Evolutionary conservation across 1,140 invertebrate genomes (phyloP).

Genomic region (Patella vulgata): DNA sequence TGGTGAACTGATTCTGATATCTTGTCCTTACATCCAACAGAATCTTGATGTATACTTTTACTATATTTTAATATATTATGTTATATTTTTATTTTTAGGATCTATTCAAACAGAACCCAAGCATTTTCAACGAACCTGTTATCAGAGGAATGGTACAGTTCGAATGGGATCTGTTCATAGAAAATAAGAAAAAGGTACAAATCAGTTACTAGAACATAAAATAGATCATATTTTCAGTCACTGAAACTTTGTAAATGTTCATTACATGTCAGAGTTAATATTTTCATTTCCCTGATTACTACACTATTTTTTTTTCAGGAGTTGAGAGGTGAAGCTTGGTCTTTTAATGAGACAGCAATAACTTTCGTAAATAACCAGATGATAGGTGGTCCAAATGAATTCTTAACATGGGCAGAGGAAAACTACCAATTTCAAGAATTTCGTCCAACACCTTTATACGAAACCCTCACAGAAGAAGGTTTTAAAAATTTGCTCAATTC

Average conservation of each 20-base stretch:
- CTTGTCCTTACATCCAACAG: no score
- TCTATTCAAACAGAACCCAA: slow-evolving; percentile 46
- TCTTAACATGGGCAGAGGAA: slow-evolving; percentile 62
- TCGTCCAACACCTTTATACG: slow-evolving; percentile 57
- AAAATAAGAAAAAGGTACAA: slow-evolving; percentile 60
- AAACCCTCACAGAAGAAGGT: slow-evolving; percentile 59
- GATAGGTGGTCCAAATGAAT: slow-evolving; percentile 61
- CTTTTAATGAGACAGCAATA: slow-evolving; percentile 61
- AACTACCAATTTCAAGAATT: slow-evolving; percentile 63
- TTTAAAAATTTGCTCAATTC: slow-evolving; percentile 60
- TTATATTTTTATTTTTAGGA: slow-evolving; percentile 48
- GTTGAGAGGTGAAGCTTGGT: slow-evolving; percentile 64
- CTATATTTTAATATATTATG: slow-evolving; percentile 1
- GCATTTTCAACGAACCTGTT: slow-evolving; percentile 44
- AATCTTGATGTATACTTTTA: no score
- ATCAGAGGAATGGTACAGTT: slow-evolving; percentile 63
- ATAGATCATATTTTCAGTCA: no score
- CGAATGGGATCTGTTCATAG: slow-evolving; percentile 65
- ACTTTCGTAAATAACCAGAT: slow-evolving; percentile 60
- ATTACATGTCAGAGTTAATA: no score
- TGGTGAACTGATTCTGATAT: no score
- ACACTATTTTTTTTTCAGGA: slow-evolving; percentile 46
- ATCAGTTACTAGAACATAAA: no score
- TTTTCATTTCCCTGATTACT: no score
- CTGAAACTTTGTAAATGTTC: no score